phyloP scores from a whole-genome alignment of 2,113 vertebrate genomes.

The Boulengeromyrus knoepffleri region DNA sequence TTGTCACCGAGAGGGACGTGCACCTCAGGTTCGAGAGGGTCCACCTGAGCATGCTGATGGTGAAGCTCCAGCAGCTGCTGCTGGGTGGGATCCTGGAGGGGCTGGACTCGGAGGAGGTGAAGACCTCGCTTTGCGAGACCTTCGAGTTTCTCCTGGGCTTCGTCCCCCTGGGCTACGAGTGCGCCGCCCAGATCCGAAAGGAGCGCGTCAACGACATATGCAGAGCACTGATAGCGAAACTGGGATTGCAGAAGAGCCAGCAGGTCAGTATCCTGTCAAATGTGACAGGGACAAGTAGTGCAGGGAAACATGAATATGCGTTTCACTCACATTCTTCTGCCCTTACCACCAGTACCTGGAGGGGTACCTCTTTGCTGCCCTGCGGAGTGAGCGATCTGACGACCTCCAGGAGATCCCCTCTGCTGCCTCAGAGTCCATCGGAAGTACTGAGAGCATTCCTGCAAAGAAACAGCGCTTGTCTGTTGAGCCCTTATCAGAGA shows the following conservation, averaged over 20 bases:
- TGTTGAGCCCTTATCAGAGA: slow-evolving; percentile 41
- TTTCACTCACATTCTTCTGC: background rate
- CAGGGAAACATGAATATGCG: background rate
- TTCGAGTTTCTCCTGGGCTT: slow-evolving; percentile 74
- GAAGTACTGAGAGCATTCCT: slow-evolving; percentile 53
- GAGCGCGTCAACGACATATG: slow-evolving; percentile 65
- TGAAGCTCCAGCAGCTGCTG: slow-evolving; percentile 69
- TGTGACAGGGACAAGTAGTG: background rate
- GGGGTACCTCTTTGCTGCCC: slow-evolving; percentile 68
- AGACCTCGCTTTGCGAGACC: slow-evolving; percentile 67
- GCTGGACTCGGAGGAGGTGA: slow-evolving; percentile 65
- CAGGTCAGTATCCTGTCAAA: slow-evolving; percentile 54
- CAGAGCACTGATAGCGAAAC: slow-evolving; percentile 56
- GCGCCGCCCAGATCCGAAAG: slow-evolving; percentile 63
- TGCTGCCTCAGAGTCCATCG: slow-evolving; percentile 41
- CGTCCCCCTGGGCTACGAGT: slow-evolving; percentile 71
- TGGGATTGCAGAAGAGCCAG: slow-evolving; percentile 70
- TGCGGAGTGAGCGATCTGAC: slow-evolving; percentile 65
- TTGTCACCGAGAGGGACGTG: slow-evolving; percentile 57
- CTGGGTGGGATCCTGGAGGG: slow-evolving; percentile 52
- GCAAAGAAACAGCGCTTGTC: slow-evolving; percentile 62
- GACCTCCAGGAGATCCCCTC: slow-evolving; percentile 46
- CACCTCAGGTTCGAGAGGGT: slow-evolving; percentile 69
- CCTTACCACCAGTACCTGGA: slow-evolving; percentile 66
- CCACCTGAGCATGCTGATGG: slow-evolving; percentile 76